These are phyloP conservation scores for Poecilia velifera DNA, from an alignment of 2,797 vertebrate species.

Conservation along the genomic window DNA sequence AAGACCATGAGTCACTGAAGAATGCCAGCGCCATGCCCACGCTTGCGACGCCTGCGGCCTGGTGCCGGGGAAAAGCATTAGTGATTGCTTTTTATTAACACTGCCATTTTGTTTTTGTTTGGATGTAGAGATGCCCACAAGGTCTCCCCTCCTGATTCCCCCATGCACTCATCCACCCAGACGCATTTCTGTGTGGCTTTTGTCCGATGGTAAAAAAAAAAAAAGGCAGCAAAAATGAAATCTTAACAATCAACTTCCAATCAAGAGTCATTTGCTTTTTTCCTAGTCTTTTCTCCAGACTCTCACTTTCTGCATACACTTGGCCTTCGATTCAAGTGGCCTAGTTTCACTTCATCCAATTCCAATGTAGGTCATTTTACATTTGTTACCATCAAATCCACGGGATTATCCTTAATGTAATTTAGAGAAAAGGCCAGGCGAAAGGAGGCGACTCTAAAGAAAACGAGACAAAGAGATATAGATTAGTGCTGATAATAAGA, in stretches of 20 bases:
- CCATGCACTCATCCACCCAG: slow-evolving; percentile 68
- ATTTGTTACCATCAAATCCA: slow-evolving; percentile 81
- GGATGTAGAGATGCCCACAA: slow-evolving; percentile 81
- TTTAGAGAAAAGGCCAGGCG: slow-evolving; percentile 79
- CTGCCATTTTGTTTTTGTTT: slow-evolving; percentile 86
- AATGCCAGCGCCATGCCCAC: slow-evolving; percentile 75
- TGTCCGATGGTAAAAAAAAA: slow-evolving; percentile 64
- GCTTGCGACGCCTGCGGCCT: slow-evolving; percentile 90
- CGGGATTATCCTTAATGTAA: slow-evolving; percentile 82
- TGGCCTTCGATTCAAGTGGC: slow-evolving; percentile 67
- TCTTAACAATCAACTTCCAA: slow-evolving; percentile 86
- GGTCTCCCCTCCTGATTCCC: slow-evolving; percentile 79
- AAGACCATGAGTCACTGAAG: slow-evolving; percentile 84
- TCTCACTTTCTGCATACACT: slow-evolving; percentile 17
- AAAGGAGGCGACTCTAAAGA: slow-evolving; percentile 86
- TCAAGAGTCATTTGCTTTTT: slow-evolving; percentile 74
- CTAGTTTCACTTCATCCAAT: slow-evolving; percentile 76
- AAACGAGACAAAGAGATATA: slow-evolving; percentile 96
- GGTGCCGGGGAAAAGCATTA: slow-evolving; percentile 87
- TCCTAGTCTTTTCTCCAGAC: slow-evolving; percentile 15
- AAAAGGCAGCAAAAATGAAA: slow-evolving; percentile 84
- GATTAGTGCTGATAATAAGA: slow-evolving; percentile 91
- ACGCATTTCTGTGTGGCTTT: slow-evolving; percentile 76
- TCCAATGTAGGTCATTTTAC: slow-evolving; percentile 90
- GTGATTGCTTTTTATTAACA: slow-evolving; percentile 90